Evolutionary conservation across 2,888 invertebrate species (phyloP), one percentile per base, ranked within the genome.

Genomic region (Dryocosmus kuriphilus): DNA sequence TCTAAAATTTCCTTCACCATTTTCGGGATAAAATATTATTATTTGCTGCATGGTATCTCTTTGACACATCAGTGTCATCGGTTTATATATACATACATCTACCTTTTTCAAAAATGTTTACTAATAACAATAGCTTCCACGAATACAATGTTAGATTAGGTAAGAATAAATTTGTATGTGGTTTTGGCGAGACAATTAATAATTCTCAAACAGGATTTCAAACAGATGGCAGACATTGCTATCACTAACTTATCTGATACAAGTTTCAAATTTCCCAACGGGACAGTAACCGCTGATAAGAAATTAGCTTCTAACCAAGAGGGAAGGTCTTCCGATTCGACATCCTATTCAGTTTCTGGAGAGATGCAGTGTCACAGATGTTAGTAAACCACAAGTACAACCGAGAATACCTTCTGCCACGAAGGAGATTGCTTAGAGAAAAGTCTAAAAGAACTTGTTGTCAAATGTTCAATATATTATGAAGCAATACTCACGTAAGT

Each of bases 261-360:
- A 46, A 51, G 22, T 51, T 51, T 1, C 16, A 65, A 81, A 81
- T 79, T 81, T 79, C 77, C 79, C 79, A 79, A 74, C 27, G 79
- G 78, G 55, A 77, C 51, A 30, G 74, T 51, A 60, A 60, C 60
- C 41, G 55, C 77, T 76, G 77, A 77, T 79, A 73, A 81, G 79
- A 77, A 81, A 81, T 79, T 81, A 81, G 77, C 75, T 77, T 77
- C 79, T 32, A 46, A 38, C n/a, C 51, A 51, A 30, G 51, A 71
- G 32, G 30, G 75, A 55, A 75, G 71, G 74, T 71, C 57, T 77
- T 74, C 46, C 22, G 11, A 71, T 71, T 11, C 30, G n/a, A 71
- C 30, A 71, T 51, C 27, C 51, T 46, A n/a, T 27, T 71, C 46
- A 71, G 46, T 71, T 51, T 51, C 67, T 30, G n/a, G 24, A 46